These are phyloP conservation scores for Pedicia rivosa DNA, from an alignment of 2,888 invertebrate species.

Conservation along the genomic window DNA sequence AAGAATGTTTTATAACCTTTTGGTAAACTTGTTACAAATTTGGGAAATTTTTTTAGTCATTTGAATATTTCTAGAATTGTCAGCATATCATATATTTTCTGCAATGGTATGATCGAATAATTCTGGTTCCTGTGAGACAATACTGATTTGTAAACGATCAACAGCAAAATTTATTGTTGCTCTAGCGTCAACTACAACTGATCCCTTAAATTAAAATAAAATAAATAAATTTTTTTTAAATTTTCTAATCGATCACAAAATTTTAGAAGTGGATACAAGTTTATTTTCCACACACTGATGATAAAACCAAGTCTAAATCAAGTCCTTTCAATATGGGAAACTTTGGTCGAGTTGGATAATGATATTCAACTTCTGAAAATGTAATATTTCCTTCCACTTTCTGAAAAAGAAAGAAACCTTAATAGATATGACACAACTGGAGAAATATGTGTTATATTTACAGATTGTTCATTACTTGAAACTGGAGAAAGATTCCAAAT, in stretches of 20 bases:
- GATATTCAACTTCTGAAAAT: conserved; percentile 53
- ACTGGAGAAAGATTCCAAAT: too few species aligned
- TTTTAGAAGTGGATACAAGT: conserved; percentile 62
- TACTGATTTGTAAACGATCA: conserved; percentile 53
- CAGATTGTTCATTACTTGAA: conserved; percentile 33
- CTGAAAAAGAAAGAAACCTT: too few species aligned
- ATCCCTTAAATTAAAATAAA: too few species aligned
- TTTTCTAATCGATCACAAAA: conserved; percentile 53
- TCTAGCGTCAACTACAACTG: too few species aligned
- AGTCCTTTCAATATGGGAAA: conserved; percentile 56
- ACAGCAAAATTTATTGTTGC: conserved; percentile 29
- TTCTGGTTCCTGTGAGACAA: conserved; percentile 74
- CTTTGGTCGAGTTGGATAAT: conserved; percentile 64
- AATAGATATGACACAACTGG: not conserved
- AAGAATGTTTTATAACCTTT: conserved; percentile 61
- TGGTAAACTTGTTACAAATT: conserved; percentile 52
- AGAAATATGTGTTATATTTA: conserved; percentile 18
- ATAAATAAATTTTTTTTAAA: conserved; percentile 37
- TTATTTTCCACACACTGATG: conserved; percentile 67
- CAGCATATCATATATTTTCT: conserved; percentile 80
- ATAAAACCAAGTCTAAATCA: conserved; percentile 48
- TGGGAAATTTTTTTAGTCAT: conserved; percentile 62
- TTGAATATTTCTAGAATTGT: conserved; percentile 46
- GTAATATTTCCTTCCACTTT: conserved; percentile 35
- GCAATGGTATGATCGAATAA: conserved; percentile 67